These are phyloP conservation scores for Cyclophora punctaria DNA, from an alignment of 2,888 invertebrate genomes.

Conservation along the genomic window DNA sequence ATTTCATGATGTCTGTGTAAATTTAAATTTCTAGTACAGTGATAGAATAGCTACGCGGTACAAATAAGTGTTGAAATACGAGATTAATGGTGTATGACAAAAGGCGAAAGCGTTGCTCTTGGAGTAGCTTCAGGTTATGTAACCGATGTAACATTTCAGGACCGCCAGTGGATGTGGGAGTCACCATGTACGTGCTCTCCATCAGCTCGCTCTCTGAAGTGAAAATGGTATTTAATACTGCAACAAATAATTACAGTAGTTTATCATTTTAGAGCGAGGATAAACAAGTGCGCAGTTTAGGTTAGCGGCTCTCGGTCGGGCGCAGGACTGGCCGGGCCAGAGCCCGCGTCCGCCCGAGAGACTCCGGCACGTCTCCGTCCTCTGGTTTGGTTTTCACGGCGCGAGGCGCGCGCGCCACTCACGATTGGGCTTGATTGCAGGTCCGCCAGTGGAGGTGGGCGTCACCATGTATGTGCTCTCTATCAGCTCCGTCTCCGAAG, in stretches of 20 bases:
- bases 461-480: constrained; percentile 99
- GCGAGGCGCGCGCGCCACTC: constrained; percentile 53
- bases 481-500: constrained; percentile 98
- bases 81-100: too few species aligned
- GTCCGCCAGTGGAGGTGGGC: constrained; percentile 97
- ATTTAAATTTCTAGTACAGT: too few species aligned
- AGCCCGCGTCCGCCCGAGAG: constrained; percentile 36
- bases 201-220: constrained; percentile 89
- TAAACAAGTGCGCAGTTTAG: constrained; percentile 25
- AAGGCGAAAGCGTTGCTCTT: not conserved
- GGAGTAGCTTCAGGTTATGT: constrained; percentile 29
- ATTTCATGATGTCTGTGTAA: too few species aligned
- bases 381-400: constrained; percentile 66
- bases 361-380: constrained; percentile 37
- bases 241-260: constrained; percentile 47
- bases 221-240: constrained; percentile 79
- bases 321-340: constrained; percentile 20
- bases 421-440: constrained; percentile 81
- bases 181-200: constrained; percentile 88
- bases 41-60: too few species aligned
- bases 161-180: constrained; percentile 85
- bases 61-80: not conserved
- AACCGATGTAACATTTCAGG: constrained; percentile 74
- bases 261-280: constrained; percentile 33
- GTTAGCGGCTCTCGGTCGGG: constrained; percentile 41